Base-by-base conservation (phyloP, 92 coral and sea anemone genomes). In the Zoanthus gigantus region DNA sequence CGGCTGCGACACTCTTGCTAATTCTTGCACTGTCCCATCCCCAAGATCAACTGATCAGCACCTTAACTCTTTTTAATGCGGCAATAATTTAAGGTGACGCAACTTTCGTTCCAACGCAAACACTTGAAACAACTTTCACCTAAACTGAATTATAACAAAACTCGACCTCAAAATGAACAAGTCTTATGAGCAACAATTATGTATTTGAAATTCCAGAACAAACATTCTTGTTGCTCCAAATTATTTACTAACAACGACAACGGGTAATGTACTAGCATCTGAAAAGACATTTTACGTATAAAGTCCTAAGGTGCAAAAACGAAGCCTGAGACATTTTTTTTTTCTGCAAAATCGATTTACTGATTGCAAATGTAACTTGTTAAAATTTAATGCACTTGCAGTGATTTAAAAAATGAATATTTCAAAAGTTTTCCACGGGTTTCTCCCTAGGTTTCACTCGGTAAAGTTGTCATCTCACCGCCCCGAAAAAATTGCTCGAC, bases 261-360 rank as follows among this genome's bases (percentile, higher is more conserved):
- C 77, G 42, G 56, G 77, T 60, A n/a, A 60, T 57, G 63, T 57
- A 72, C 52, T 29, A 34, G 77, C 54, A 72, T 72, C 77, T 72
- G 77, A 72, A 72, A 72, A 37, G 77, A 72, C 53, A 72, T 72
- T 72, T 72, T 34, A 72, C 77, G 77, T 72, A 4, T 34, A 72
- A 72, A 72, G 1, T 72, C 77, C 32, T 72, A 29, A 29, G 77
- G 50, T 34, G n/a, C 77, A 10, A 73, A 73, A 73, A 73, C 77
- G 54, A 73, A 73, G 54, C 77, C 77, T 14, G 18, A 53, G 77
- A 72, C 46, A 5, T 1, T 44, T 34, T 29, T 72, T 23, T 23
- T 23, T n/a, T n/a, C n/a, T 23, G 23, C 23, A 23, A 23, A 23
- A 23, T 23, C 23, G 23, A 23, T 23, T 23, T 23, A 23, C 23